Base-by-base conservation (phyloP, 2,888 invertebrate species). In the Chrysolina americana region DNA sequence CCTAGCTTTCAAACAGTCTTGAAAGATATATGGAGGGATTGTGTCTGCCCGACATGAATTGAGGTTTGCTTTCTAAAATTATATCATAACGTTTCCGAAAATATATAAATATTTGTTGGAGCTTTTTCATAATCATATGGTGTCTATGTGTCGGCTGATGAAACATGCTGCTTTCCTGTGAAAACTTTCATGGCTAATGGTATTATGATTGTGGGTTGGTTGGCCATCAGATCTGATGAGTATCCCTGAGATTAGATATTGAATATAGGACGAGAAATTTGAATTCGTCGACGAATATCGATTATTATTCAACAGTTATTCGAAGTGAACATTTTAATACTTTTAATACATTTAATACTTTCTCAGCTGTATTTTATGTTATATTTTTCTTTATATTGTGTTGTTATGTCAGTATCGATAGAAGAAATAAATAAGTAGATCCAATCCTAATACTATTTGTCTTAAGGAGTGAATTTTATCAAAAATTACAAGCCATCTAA, bases 21-120 rank as follows among this genome's bases (percentile, higher is more conserved):
- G 79, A 79, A 74, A 76, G 77, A 79, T 79, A 77, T 79, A 77
- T 79, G 74, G 75, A 70, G 65, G 73, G 63, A 78, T 77, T 76
- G 72, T 77, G 78, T 76, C 75, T 72, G 71, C 74, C 44, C 28
- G 64, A 73, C 50, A 70, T 44, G 53, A 71, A 71, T 63, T 66
- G 50, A 48, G 50, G 68, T 53, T 48, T 53, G 68, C 68, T 68
- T 68, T 68, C 53, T 68, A 41, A 68, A 68, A 68, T 41, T 68
- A n/a, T 68, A 68, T 68, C 53, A 56, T 56, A 41, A 68, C 68
- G 68, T 68, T 53, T 28, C 59, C 56, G 68, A 53, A 68, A 68
- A 41, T 41, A 4, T 53, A 68, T 68, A 68, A 68, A 68, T 68
- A 68, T 68, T 68, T 53, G 53, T 68, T 68, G 53, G 13, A 41